A percentile compares a stretch with the other conserved stretches of the same genome.
Conservation (phyloP, 1,140 invertebrate genomes). For the Gonioctena quinquepunctata region DNA sequence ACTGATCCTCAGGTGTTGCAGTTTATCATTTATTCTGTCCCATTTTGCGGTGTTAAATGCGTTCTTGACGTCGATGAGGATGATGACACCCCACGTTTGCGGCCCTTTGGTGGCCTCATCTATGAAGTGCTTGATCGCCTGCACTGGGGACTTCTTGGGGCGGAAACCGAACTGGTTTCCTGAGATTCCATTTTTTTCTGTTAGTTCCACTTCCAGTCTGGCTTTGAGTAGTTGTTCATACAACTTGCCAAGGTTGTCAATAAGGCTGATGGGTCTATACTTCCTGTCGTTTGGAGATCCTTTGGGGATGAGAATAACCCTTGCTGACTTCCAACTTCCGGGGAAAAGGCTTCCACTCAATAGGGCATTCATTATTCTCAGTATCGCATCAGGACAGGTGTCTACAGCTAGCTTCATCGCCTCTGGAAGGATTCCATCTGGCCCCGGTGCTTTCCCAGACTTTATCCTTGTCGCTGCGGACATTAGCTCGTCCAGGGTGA, state of each 20-base stretch:
- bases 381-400: too few species aligned
- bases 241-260: too few species aligned
- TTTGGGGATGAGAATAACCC: too few species aligned
- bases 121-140: not conserved
- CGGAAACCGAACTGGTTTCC: not conserved
- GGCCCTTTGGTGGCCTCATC: not conserved
- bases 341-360: too few species aligned
- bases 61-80: slow-evolving; percentile 21
- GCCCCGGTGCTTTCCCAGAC: not conserved
- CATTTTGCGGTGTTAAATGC: slow-evolving; percentile 25
- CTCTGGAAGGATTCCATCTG: not conserved
- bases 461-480: not conserved
- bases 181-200: not conserved
- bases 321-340: too few species aligned
- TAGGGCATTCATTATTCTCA: too few species aligned
- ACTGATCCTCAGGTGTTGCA: not conserved
- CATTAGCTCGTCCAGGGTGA: not conserved
- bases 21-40: slow-evolving; percentile 7
- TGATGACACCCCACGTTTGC: not conserved
- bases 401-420: too few species aligned
- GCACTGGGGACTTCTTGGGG: not conserved
- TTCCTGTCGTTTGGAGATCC: too few species aligned
- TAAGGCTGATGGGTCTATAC: too few species aligned
- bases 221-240: not conserved
- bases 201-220: not conserved